Evolutionary conservation across 2,797 vertebrate genomes (phyloP).

Genomic region (Peromyscus attwateri): DNA sequence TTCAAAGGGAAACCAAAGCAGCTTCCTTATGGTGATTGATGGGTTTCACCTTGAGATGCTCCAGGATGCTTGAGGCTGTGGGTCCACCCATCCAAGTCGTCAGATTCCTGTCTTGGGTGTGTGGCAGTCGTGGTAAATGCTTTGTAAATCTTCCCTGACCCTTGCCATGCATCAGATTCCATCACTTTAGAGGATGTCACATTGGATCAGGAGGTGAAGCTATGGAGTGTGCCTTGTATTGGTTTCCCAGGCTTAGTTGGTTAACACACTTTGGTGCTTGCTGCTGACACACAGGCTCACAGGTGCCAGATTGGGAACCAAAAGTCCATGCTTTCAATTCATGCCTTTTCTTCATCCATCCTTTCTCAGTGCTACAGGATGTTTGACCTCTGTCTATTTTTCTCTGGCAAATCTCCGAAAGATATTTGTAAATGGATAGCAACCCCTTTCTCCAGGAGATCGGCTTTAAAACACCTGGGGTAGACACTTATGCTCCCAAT

Average conservation of each 20-base stretch:
- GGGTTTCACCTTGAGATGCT: background rate
- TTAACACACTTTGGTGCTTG: background rate
- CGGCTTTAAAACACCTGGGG: background rate
- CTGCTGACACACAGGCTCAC: background rate
- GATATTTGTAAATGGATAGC: background rate
- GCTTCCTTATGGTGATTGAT: background rate
- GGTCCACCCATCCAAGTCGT: background rate
- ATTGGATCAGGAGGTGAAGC: background rate
- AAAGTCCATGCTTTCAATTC: background rate
- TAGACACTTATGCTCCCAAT: background rate
- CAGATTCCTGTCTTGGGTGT: background rate
- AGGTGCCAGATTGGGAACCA: background rate
- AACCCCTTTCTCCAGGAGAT: background rate
- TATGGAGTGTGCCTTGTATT: background rate
- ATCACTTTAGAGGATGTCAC: too few species aligned
- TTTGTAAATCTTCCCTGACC: background rate
- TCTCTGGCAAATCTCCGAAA: background rate
- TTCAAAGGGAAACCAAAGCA: background rate
- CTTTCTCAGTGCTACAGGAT: background rate
- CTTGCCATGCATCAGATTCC: too few species aligned
- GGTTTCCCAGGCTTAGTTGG: background rate
- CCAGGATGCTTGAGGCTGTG: background rate
- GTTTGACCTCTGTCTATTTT: fast-evolving
- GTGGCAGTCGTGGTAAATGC: background rate
- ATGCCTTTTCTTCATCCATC: background rate